These are phyloP conservation scores for Aspidoscelis tigris DNA, from an alignment of 2,113 vertebrate genomes.

Conservation along the genomic window DNA sequence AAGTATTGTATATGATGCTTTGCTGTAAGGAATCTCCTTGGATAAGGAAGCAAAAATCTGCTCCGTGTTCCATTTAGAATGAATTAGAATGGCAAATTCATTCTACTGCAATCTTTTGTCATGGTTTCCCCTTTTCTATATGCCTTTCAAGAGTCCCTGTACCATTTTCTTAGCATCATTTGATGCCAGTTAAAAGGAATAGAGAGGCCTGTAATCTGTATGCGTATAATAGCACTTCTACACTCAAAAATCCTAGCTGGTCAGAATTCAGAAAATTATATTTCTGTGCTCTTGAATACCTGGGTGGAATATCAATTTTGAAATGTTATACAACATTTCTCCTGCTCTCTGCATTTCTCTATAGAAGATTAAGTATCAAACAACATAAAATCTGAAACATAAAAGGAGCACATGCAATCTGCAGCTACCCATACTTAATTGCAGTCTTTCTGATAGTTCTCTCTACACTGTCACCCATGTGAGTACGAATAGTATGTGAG, in stretches of 20 bases:
- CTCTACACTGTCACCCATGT: no score
- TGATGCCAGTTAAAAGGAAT: slow-evolving; percentile 17
- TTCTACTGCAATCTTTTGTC: slow-evolving; percentile 13
- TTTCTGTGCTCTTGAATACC: slow-evolving; percentile 28
- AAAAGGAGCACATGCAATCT: neutral
- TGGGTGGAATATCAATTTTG: slow-evolving; percentile 30
- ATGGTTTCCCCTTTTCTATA: slow-evolving; percentile 20
- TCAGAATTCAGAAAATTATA: slow-evolving; percentile 36
- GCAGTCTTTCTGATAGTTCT: no score
- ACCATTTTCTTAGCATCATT: slow-evolving; percentile 19
- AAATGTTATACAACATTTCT: slow-evolving; percentile 16
- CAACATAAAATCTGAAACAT: neutral
- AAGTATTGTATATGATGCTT: neutral
- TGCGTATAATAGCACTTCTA: slow-evolving; percentile 23
- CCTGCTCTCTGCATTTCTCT: neutral
- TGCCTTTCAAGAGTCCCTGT: slow-evolving; percentile 15
- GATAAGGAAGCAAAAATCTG: slow-evolving; percentile 13
- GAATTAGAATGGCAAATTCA: slow-evolving; percentile 14
- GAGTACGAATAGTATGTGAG: no score
- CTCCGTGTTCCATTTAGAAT: slow-evolving; percentile 10
- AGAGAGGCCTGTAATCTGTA: slow-evolving; percentile 23
- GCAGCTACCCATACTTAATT: no score
- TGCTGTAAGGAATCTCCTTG: neutral
- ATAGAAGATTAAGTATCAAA: neutral
- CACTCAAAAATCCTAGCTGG: slow-evolving; percentile 7